phyloP scores from a whole-genome alignment of 2,797 vertebrate genomes.

The Eulemur coronatus region DNA sequence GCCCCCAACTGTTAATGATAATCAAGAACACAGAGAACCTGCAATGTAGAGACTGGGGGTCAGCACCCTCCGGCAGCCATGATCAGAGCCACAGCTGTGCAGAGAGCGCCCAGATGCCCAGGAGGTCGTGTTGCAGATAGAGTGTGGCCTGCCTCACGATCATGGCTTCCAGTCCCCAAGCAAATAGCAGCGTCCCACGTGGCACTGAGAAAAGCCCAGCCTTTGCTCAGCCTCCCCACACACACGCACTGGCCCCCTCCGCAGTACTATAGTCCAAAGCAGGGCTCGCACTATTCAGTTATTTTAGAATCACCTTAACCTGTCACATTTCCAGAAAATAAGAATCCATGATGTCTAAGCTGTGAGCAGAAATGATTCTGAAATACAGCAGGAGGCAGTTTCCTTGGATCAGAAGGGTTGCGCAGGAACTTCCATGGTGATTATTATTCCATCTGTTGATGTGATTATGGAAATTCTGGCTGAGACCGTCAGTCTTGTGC shows the following conservation, averaged over 20 bases:
- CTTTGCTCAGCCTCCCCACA: neutral
- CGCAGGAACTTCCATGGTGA: constrained; percentile 35
- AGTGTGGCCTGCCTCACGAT: neutral
- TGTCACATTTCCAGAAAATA: constrained; percentile 37
- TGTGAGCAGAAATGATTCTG: constrained; percentile 45
- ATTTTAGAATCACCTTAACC: neutral
- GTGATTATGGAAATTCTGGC: constrained; percentile 65
- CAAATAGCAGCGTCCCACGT: neutral
- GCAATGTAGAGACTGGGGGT: neutral
- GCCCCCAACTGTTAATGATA: neutral
- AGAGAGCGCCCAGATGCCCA: neutral
- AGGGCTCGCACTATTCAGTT: neutral
- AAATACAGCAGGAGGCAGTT: constrained; percentile 59
- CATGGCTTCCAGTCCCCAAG: neutral
- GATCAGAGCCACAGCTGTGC: neutral
- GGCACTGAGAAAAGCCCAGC: neutral
- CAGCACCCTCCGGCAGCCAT: too few species aligned
- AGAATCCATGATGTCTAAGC: constrained; percentile 41
- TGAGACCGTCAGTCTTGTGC: constrained; percentile 20
- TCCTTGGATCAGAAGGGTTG: constrained; percentile 58
- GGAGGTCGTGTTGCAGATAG: neutral
- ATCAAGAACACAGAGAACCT: neutral
- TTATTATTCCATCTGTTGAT: constrained; percentile 76
- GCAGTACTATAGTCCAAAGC: neutral
- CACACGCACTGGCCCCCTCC: neutral